These are phyloP conservation scores for Chloropsis cyanopogon DNA, from an alignment of 2,113 vertebrate species.

Conservation along the genomic window DNA sequence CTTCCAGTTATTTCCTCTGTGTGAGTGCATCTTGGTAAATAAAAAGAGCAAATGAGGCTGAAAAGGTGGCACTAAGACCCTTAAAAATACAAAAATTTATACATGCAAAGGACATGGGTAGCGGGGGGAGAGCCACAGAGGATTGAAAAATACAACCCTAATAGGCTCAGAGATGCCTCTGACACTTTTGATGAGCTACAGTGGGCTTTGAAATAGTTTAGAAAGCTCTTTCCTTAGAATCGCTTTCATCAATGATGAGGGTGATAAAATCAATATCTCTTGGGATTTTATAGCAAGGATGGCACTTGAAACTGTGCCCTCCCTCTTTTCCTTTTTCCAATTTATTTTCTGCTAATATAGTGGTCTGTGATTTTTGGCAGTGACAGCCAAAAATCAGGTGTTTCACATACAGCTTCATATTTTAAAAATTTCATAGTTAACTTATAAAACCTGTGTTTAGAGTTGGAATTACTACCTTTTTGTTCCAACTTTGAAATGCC, in stretches of 20 bases:
- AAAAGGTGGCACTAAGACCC: neutral
- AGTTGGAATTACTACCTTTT: neutral
- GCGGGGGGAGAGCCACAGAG: neutral
- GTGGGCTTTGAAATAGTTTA: constrained; percentile 52
- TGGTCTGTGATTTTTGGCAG: neutral
- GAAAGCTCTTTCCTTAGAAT: constrained; percentile 42
- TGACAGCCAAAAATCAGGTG: neutral
- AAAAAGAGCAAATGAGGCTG: neutral
- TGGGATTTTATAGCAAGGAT: neutral
- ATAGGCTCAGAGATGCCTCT: neutral
- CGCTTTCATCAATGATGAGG: constrained; percentile 25
- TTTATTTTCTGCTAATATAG: constrained; percentile 25
- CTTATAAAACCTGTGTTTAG: neutral
- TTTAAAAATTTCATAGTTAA: neutral
- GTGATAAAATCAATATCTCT: constrained; percentile 47
- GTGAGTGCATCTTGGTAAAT: neutral
- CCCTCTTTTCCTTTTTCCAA: neutral
- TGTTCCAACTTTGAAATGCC: neutral
- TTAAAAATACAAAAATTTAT: neutral
- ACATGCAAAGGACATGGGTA: neutral
- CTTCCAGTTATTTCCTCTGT: neutral
- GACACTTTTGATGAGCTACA: constrained; percentile 21
- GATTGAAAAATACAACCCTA: neutral
- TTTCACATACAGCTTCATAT: neutral
- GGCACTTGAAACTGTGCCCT: neutral